Evolutionary conservation across 1,140 invertebrate genomes (phyloP), one percentile per base, ranked within the genome.

Genomic region (Pseudomyrmex pallidus): DNA sequence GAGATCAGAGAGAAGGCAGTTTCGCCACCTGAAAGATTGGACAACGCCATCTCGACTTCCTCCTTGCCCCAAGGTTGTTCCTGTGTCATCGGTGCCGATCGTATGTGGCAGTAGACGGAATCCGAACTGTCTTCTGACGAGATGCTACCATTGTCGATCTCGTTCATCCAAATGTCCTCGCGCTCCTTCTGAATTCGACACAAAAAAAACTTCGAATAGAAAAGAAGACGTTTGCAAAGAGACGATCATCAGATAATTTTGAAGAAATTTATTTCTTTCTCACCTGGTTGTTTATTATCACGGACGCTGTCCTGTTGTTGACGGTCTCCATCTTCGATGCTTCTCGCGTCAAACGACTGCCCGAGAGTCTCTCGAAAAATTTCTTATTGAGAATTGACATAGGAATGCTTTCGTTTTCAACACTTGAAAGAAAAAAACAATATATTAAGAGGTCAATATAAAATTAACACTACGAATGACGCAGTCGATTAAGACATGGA

Each of bases 11-110:
- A 61, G 0, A 93, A 78, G 22, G 91, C 92, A 5, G 74, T 82
- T 76, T 93, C 90, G 1, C 94, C 94, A 0, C 90, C 92, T 68
- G 94, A 91, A 44, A 94, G 88, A 88, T 90, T 90, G 17, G 84
- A 90, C 20, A 94, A 62, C 0, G 92, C 89, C 5, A 78, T 72
- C 48, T 84, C 89, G 61, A 94, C 88, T 70, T 94, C 91, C 2
- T 92, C 90, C 48, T 88, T 87, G 73, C 87, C 82, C 93, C 93
- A 94, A 15, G 91, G 89, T 62, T 90, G 91, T 61, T 92, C 91
- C 15, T 92, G 88, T 10, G 85, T 87, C 25, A 74, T 22, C 86
- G 85, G 64, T 80, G 85, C 48, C 64, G 84, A 25, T 90, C 83
- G 74, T 57, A 88, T 93, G 7, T 89, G 72, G 68, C 87, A 92